phyloP scores from a whole-genome alignment of 2,113 vertebrate species.

The Anser brachyrhynchus region DNA sequence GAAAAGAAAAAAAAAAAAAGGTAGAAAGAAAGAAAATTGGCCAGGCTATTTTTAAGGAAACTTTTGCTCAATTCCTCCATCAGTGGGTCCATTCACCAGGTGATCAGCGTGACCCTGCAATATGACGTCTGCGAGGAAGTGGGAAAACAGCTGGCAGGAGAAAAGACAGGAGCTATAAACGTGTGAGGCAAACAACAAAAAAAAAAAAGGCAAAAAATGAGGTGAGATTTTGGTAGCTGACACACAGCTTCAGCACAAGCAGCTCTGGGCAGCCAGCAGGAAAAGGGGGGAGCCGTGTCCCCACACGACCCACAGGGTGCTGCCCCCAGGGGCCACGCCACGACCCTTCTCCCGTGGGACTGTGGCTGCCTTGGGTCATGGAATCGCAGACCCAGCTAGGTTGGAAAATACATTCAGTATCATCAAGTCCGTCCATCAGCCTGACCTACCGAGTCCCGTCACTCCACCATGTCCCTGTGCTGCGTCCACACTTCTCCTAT shows the following conservation, averaged over 20 bases:
- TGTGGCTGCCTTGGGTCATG: neutral
- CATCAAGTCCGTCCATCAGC: neutral
- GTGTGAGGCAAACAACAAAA: neutral
- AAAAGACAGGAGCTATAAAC: neutral
- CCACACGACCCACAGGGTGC: neutral
- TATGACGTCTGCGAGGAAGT: neutral
- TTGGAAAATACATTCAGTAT: neutral
- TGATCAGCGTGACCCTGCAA: neutral
- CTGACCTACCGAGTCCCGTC: neutral
- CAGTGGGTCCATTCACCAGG: neutral
- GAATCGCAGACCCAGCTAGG: neutral
- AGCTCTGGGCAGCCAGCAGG: accelerated
- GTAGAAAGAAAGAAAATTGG: neutral
- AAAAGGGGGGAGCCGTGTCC: accelerated
- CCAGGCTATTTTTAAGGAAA: neutral
- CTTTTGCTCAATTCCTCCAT: neutral
- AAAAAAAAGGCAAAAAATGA: neutral
- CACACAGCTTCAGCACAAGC: neutral
- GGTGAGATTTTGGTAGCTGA: conserved; percentile 28
- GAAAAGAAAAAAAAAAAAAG: neutral
- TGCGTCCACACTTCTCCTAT: neutral
- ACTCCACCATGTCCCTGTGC: neutral
- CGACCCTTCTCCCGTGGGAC: neutral
- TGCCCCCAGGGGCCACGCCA: neutral
- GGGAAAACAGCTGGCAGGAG: neutral